Evolutionary conservation across 1,140 invertebrate genomes (phyloP).

Genomic region (Cherax quadricarinatus): DNA sequence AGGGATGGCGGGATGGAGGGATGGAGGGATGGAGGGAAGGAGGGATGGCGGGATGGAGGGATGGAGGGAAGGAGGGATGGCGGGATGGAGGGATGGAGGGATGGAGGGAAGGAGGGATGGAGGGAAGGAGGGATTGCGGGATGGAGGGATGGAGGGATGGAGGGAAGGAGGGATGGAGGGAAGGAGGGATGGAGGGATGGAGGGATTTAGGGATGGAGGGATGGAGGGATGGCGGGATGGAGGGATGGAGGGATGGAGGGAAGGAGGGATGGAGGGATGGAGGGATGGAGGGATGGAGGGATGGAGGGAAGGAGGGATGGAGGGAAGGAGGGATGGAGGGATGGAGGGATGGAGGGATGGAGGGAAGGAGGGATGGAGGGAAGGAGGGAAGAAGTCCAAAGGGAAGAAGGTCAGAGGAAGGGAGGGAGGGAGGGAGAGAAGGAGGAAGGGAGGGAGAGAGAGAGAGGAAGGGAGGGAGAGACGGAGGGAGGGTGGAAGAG

Average conservation of each 20-base stretch:
- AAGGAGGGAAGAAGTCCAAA: background rate
- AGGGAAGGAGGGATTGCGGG: background rate
- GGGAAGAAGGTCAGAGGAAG: too few relatives aligned
- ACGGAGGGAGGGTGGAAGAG: background rate
- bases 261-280: background rate
- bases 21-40: too few relatives aligned
- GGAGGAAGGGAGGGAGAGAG: background rate
- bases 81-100: too few relatives aligned
- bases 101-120: background rate
- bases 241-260: too few relatives aligned
- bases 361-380: background rate
- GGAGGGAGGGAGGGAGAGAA: background rate
- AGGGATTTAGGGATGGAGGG: background rate
- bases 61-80: too few relatives aligned
- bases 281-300: background rate
- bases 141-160: background rate
- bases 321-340: background rate
- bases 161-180: background rate
- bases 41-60: background rate
- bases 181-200: too few relatives aligned
- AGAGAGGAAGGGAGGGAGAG: background rate
- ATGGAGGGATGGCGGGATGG: too few relatives aligned
- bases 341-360: too few relatives aligned
- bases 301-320: background rate
- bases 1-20: too few relatives aligned